Evolutionary conservation across 2,888 invertebrate species (phyloP), one percentile per base, ranked within the genome.

Genomic region (Rhyacophila evoluta): DNA sequence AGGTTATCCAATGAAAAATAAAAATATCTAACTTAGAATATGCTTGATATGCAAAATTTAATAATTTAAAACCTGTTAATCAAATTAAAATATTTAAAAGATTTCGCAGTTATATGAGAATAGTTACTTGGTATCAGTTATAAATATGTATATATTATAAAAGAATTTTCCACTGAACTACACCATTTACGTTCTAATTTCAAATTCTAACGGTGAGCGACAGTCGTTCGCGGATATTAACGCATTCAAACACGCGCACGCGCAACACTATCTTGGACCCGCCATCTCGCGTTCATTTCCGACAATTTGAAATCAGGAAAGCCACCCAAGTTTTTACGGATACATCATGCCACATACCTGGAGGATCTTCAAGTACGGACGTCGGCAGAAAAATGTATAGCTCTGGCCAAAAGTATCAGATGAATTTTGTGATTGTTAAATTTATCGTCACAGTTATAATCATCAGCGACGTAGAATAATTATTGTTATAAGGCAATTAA

Each of bases 271-370:
- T 55, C 55, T 55, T 19, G 10, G 19, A 2, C 55, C 55, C 55
- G 55, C 15, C 55, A 55, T 55, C 55, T 55, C 55, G 55, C 55
- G 55, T 55, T 55, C 55, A 55, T 55, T 55, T 55, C 55, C 55
- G 55, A 55, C 55, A 55, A 55, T 55, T 55, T 55, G 55, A 55
- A 55, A 55, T 55, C 55, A 55, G 55, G 19, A 55, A 41, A 55
- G 55, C 55, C 55, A 55, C 55, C 55, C 55, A 55, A 55, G 55
- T 55, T 55, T 55, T 55, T 55, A 55, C 55, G 15, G 19, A 55
- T 19, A 19, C 19, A 55, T 41, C 41, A 41, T 41, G 12, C 15
- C 55, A 25, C 12, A 55, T 55, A 55, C 55, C 12, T 19, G 55
- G 15, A 19, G 19, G 55, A 55, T 55, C 55, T 10, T 19, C 25